A percentile compares a stretch with the other conserved stretches of the same genome.
Conservation (phyloP, 2,797 vertebrate species). For the Pyrocephalus nanus region DNA sequence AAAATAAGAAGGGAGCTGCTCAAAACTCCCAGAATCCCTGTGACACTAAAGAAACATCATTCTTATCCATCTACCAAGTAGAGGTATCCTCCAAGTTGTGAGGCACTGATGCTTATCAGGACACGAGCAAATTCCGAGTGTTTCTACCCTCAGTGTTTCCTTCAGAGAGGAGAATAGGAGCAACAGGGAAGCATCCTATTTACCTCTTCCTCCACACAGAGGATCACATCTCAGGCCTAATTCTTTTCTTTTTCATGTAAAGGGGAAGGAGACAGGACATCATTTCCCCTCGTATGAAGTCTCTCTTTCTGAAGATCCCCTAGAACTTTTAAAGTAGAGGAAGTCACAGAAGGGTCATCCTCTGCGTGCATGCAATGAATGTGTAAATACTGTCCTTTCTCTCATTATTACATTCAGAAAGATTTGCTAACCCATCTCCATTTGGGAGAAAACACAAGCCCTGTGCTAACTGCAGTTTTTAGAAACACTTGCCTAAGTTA, state of each 20-base stretch:
- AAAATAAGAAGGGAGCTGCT: neutral
- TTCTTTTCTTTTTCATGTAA: neutral
- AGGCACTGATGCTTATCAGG: neutral
- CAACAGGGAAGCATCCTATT: neutral
- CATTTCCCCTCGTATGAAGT: neutral
- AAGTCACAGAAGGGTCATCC: neutral
- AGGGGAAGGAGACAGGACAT: neutral
- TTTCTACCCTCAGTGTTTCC: too few species aligned
- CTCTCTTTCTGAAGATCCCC: neutral
- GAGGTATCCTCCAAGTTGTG: neutral
- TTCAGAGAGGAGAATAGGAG: neutral
- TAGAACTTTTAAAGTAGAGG: neutral
- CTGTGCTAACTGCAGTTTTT: neutral
- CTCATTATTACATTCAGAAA: neutral
- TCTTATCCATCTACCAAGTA: neutral
- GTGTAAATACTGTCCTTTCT: neutral
- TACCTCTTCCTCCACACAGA: neutral
- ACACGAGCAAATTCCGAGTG: neutral
- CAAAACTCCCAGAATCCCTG: neutral
- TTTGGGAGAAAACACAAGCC: neutral
- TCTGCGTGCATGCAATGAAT: accelerated
- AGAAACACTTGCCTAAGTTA: neutral
- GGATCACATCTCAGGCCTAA: neutral
- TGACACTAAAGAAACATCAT: neutral
- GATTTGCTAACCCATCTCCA: neutral